Base-by-base conservation (phyloP, 2,888 invertebrate genomes). In the Oegoconia quadripuncta region DNA sequence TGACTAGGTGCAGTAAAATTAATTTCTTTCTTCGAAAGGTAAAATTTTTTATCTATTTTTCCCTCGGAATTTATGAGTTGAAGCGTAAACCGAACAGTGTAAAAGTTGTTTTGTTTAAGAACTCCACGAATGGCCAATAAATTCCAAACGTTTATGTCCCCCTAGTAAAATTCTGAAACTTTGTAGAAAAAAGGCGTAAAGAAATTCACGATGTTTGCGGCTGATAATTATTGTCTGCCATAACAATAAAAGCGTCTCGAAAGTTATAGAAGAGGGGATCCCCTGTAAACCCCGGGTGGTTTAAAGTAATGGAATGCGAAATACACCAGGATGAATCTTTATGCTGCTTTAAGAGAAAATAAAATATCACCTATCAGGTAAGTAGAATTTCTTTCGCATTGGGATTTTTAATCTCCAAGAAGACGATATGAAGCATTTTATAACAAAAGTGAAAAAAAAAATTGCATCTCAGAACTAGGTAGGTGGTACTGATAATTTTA, bases 111-210 rank as follows among this genome's bases (percentile, higher is more conserved):
- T 55, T 35, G 56, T 44, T 56, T 58, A 46, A 48, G 44, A 64
- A 64, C 53, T 46, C 48, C 49, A 55, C 52, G 37, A 51, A 52
- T 44, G 40, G 43, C 41, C 55, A 46, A 56, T 64, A 68, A 68
- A 62, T 29, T 38, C 11, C 28, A 30, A 37, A 48, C 47, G 43
- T 50, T 58, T 52, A 58, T 45, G 48, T 39, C 18, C 11, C 12
- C 11, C 16, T 9, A 42, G 22, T 38, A 38, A 42, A 34, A 37
- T 12, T 31, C 17, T 37, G 26, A 18, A 37, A 34, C 31, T 22
- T 20, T 26, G 30, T 34, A 25, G 32, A 34, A 33, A 36, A 15
- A 25, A 15, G n/a, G 13, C 15, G 11, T 18, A n/a, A 31, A 17
- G 9, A 12, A 17, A 17, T 11, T 17, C 9, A 25, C 17, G n/a